Evolutionary conservation across 2,113 vertebrate species (phyloP), one percentile per base, ranked within the genome.

Genomic region (Pagrus major): DNA sequence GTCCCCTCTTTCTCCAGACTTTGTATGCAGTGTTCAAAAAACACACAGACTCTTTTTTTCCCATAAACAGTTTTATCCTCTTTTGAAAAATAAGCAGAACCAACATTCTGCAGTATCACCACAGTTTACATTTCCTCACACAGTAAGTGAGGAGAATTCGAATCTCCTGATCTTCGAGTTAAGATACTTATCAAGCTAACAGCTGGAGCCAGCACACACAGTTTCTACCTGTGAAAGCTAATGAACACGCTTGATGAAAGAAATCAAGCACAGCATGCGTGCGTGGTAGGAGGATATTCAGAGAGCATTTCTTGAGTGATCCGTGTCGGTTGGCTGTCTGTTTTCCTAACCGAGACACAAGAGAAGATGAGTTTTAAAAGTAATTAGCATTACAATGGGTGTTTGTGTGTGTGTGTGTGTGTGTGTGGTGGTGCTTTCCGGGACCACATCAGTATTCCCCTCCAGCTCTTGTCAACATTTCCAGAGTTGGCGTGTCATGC

Each of bases 401-500:
- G 49, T 25, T 39, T 56, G 46, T 76, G 51, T 47, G 54, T 58
- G 67, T 56, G 46, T 76, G 51, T 47, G 54, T 61, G 67, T 56
- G 23, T 66, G 59, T 52, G 42, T 51, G 37, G 2, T 71, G 49
- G 2, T 71, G 49, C 44, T 39, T 77, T 58, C 21, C n/a, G n/a
- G 55, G 47, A 71, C 51, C 71, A 27, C 66, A 90, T 90, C 64
- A 76, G 31, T 69, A 81, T 85, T 85, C 80, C 68, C 70, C 69
- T 70, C 70, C 14, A 41, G 76, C 71, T 41, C 78, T 42, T 66
- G 46, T 88, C 75, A 85, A 65, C 72, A 78, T 90, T 52, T 86
- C 59, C 63, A 83, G 60, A 74, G 76, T 56, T 83, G 76, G 77
- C 39, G 21, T 80, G 81, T 88, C 81, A 78, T 64, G 72, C 37